phyloP scores from a whole-genome alignment of 2,888 invertebrate species.

The Drosophila lacicola region DNA sequence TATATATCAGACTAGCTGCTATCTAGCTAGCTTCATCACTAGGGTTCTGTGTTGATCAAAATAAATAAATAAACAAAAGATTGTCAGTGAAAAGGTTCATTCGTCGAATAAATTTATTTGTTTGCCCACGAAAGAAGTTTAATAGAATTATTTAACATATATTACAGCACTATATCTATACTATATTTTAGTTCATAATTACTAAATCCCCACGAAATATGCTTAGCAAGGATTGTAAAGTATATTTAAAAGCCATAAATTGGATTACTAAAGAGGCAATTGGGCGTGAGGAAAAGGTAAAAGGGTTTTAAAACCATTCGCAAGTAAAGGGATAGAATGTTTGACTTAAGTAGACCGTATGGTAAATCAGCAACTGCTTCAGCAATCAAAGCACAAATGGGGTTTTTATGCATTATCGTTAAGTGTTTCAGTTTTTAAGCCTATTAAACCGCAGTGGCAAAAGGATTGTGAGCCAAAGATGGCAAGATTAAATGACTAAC shows the following conservation, averaged over 20 bases:
- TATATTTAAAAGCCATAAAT: constrained; percentile 18
- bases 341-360: constrained; percentile 6
- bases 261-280: constrained; percentile 24
- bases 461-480: constrained; percentile 13
- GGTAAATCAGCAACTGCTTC: constrained; percentile 29
- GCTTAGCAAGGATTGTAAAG: too few relatives aligned
- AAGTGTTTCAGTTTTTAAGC: constrained; percentile 71
- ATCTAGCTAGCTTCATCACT: too few relatives aligned
- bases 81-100: too few relatives aligned
- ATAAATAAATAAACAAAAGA: too few relatives aligned
- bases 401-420: constrained; percentile 24
- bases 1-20: too few relatives aligned
- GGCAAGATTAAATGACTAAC: constrained; percentile 5
- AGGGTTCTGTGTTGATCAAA: too few relatives aligned
- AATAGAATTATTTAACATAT: too few relatives aligned
- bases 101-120: too few relatives aligned
- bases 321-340: constrained; percentile 2
- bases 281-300: constrained; percentile 16
- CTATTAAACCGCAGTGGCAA: constrained; percentile 48
- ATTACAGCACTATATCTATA: too few relatives aligned
- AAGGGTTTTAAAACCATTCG: constrained; percentile 9
- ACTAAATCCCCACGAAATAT: too few relatives aligned
- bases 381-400: constrained; percentile 45
- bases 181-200: too few relatives aligned
- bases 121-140: too few relatives aligned